Conservation (phyloP, 2,797 vertebrate genomes). For the Phoxinus dragarum region DNA sequence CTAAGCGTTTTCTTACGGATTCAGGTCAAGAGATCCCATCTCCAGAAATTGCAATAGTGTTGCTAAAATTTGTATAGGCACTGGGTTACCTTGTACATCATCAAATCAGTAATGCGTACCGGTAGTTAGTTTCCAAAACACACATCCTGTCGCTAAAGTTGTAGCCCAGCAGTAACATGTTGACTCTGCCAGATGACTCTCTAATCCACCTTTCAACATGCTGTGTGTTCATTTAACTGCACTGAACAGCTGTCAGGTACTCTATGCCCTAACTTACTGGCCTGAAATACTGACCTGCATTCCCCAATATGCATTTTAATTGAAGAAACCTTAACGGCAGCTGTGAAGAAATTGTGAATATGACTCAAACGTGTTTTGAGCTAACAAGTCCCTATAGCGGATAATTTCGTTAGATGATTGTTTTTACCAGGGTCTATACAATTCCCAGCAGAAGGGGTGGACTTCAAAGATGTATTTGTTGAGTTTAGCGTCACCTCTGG, state of each 20-base stretch:
- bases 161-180: background rate
- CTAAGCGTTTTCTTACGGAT: background rate
- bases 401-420: too few species aligned
- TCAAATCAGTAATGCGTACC: background rate
- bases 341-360: constrained; percentile 26
- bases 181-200: background rate
- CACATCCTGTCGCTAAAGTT: background rate
- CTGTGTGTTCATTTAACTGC: constrained; percentile 42
- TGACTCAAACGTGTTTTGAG: background rate
- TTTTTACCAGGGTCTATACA: background rate
- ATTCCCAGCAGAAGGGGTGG: background rate
- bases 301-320: constrained; percentile 50
- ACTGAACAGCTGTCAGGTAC: constrained; percentile 46
- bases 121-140: background rate
- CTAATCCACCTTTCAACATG: constrained; percentile 40
- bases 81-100: background rate
- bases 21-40: background rate
- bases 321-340: constrained; percentile 42
- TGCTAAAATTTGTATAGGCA: background rate
- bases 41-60: background rate
- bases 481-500: background rate
- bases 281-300: constrained; percentile 46
- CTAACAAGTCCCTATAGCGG: background rate
- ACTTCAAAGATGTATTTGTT: background rate
- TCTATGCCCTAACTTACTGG: constrained; percentile 7